Percentiles rank a stretch among this genome's conserved stretches.
Evolutionary conservation across 2,113 vertebrate species (phyloP).

Genomic region (Oophaga pumilio): DNA sequence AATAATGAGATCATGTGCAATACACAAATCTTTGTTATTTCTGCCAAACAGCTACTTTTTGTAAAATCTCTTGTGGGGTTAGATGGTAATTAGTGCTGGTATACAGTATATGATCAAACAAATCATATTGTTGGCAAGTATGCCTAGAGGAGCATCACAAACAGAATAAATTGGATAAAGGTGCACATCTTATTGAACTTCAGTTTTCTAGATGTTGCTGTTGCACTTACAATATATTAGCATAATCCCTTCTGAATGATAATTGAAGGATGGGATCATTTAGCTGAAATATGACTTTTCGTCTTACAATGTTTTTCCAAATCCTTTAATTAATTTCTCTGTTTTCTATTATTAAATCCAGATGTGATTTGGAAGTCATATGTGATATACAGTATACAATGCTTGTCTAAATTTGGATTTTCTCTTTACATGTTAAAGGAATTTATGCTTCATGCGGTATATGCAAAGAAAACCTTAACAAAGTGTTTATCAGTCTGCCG

Average conservation of each 20-base stretch:
- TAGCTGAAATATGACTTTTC: slow-evolving; percentile 31
- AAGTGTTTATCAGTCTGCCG: too few relatives aligned
- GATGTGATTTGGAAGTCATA: background rate
- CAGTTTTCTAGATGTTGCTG: slow-evolving; percentile 14
- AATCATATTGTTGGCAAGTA: slow-evolving; percentile 37
- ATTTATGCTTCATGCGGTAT: too few relatives aligned
- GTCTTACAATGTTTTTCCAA: background rate
- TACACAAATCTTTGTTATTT: slow-evolving; percentile 17
- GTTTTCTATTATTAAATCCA: slow-evolving; percentile 6
- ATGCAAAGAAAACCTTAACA: too few relatives aligned
- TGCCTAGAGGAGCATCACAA: slow-evolving; percentile 18
- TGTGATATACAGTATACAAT: background rate
- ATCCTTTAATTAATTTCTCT: slow-evolving; percentile 3
- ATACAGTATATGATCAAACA: slow-evolving; percentile 42
- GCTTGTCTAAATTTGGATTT: background rate
- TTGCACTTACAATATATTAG: background rate
- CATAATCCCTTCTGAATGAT: slow-evolving; percentile 35
- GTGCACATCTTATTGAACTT: slow-evolving; percentile 25
- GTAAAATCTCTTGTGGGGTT: slow-evolving; percentile 24
- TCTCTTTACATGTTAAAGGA: background rate
- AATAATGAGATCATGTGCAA: slow-evolving; percentile 32
- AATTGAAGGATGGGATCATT: slow-evolving; percentile 8
- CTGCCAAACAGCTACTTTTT: slow-evolving; percentile 46
- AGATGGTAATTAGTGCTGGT: slow-evolving; percentile 40
- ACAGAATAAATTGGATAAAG: slow-evolving; percentile 43